Conservation (phyloP, 2,113 vertebrate genomes). For the rabbit (Oryctolagus cuniculus) region mOryCun1.1 NC_091442.1:83796501-83797000, state of each 20-base stretch:
- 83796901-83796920: not conserved
- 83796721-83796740: too few species aligned
- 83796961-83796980: slow-evolving; percentile 15
- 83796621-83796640: too few species aligned
- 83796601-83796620: too few species aligned
- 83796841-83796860: slow-evolving; percentile 45
- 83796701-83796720: too few species aligned
- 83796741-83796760: not conserved
- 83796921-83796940: slow-evolving; percentile 29
- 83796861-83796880: not conserved
- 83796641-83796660: too few species aligned
- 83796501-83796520: too few species aligned
- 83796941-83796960: not conserved
- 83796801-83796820: not conserved
- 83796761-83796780: not conserved
- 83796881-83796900: not conserved
- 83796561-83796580: too few species aligned
- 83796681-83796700: too few species aligned
- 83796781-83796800: not conserved
- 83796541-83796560: too few species aligned
- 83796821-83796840: slow-evolving; percentile 40
- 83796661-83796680: too few species aligned
- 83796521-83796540: too few species aligned
- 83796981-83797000: not conserved
- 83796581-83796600: too few species aligned